Conservation (phyloP, 1,140 invertebrate species). For the Tyrophagus putrescentiae region DNA sequence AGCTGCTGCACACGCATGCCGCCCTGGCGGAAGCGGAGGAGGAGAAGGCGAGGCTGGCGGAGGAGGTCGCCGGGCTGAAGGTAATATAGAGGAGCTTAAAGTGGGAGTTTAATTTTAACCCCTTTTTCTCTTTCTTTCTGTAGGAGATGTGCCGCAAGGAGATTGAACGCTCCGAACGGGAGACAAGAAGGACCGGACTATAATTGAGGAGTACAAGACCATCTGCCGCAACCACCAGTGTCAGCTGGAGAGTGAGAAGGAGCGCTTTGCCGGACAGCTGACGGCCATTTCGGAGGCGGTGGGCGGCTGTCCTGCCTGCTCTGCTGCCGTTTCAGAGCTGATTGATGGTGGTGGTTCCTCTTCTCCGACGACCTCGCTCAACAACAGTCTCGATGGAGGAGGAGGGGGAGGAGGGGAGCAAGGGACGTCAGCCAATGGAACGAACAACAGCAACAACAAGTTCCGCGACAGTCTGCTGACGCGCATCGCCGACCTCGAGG, state of each 20-base stretch:
- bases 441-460: too few species aligned
- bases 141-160: constrained; percentile 71
- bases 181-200: constrained; percentile 51
- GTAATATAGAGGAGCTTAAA: not conserved
- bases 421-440: too few species aligned
- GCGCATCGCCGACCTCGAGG: constrained; percentile 71
- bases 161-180: constrained; percentile 53
- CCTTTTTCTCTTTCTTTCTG: constrained; percentile 36
- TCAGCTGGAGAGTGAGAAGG: constrained; percentile 65
- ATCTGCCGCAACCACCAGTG: constrained; percentile 53
- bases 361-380: not conserved
- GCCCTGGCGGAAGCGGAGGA: constrained; percentile 60
- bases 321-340: not conserved
- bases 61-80: constrained; percentile 49
- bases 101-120: not conserved
- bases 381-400: constrained; percentile 17
- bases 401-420: constrained; percentile 27
- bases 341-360: not conserved
- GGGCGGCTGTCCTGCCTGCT: constrained; percentile 5
- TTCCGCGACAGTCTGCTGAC: too few species aligned
- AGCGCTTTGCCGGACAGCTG: constrained; percentile 32
- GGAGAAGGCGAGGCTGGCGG: constrained; percentile 59
- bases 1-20: constrained; percentile 56
- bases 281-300: constrained; percentile 12
- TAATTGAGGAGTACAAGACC: constrained; percentile 81